Base-by-base conservation (phyloP, 1,140 invertebrate genomes). In the Pogonognathellus flavescens region DNA sequence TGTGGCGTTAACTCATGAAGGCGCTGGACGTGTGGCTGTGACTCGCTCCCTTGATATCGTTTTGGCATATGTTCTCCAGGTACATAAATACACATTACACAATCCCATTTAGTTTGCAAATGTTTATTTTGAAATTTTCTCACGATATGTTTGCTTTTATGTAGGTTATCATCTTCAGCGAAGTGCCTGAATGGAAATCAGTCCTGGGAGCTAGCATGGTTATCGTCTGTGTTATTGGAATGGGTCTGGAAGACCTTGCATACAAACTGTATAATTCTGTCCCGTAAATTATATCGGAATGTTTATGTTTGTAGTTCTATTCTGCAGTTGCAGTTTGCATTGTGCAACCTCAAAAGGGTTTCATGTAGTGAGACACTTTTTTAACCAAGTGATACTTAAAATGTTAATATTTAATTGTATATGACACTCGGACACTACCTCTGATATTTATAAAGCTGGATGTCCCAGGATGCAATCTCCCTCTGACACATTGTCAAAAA, bases 11-110 rank as follows among this genome's bases (percentile, higher is more conserved):
- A 90, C 91, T 84, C 90, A 92, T 60, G 92, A 92, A 89, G 91
- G 92, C 2, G 92, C 92, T n/a, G 92, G 91, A 11, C 91, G 91
- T 83, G 91, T 92, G 2, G 92, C 92, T 16, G 91, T 92, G 0
- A 92, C 92, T 0, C 89, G 92, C 84, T 92, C 92, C 0, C 88
- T 92, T 11, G 92, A 92, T 66, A 92, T 92, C 80, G 91, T 92
- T 52, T 86, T 92, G 22, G 92, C 92, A 8, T 92, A 92, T 52
- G 55, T 92, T n/a, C 89, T 92, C 25, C 92, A 92, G 87, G 88
- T 89, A 85, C 7, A 22, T 14, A 31, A 52, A 16, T 7, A 11
- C 22, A n/a, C n/a, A n/a, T n/a, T n/a, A n/a, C n/a, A n/a, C n/a
- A n/a, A n/a, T 31, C 18, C 18, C 50, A 18, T 25, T 22, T 52